A percentile compares a stretch with the other conserved stretches of the same genome.
Conservation (phyloP, 2,113 vertebrate genomes). For the Oncorhynchus clarkii region DNA sequence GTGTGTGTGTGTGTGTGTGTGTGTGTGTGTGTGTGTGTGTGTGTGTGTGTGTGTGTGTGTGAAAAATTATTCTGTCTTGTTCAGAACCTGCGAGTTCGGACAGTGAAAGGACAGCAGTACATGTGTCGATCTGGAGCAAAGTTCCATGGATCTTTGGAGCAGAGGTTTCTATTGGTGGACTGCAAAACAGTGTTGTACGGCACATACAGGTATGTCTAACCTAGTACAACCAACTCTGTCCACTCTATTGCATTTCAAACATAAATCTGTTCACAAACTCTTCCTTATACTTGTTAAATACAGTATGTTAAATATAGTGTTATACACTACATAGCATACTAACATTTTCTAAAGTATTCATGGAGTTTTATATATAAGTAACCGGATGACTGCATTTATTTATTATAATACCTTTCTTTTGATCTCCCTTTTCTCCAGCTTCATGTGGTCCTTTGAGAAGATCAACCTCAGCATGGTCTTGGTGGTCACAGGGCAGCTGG, state of each 20-base stretch:
- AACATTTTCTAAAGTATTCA: neutral
- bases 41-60: neutral
- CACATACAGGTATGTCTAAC: constrained; percentile 80
- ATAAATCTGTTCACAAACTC: no score
- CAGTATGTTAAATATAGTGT: no score
- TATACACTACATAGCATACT: neutral
- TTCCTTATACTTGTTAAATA: no score
- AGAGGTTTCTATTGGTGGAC: constrained; percentile 88
- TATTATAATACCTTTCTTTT: neutral
- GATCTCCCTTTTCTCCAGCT: constrained; percentile 67
- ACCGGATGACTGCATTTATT: no score
- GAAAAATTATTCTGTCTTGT: constrained; percentile 24
- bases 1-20: neutral
- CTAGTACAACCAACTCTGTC: no score
- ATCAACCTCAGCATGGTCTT: constrained; percentile 90
- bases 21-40: no score
- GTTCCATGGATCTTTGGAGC: constrained; percentile 86
- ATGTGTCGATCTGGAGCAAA: constrained; percentile 84
- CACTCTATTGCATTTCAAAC: no score
- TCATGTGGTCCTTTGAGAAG: constrained; percentile 92
- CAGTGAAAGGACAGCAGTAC: constrained; percentile 86
- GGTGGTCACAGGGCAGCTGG: constrained; percentile 87
- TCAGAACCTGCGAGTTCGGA: constrained; percentile 88
- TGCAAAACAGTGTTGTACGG: constrained; percentile 87
- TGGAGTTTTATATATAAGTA: neutral